phyloP scores from a whole-genome alignment of 2,888 invertebrate genomes.

The Caenorhabditis sinica region DNA sequence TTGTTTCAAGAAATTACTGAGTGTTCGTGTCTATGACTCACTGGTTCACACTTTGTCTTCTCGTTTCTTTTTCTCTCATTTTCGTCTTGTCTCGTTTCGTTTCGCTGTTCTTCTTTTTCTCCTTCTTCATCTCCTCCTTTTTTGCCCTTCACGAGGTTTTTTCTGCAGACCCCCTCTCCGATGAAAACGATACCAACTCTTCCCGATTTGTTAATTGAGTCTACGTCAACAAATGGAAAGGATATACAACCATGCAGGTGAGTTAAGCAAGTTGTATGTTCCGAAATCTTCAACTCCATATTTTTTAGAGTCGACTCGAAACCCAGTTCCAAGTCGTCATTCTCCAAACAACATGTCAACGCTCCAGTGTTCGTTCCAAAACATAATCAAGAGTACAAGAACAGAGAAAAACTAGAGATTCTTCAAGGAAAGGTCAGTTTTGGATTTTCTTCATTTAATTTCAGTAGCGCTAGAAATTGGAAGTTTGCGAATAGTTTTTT shows the following conservation, averaged over 20 bases:
- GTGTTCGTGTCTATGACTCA: neutral
- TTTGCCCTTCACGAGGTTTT: neutral
- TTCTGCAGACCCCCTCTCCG: neutral
- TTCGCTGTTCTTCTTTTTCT: neutral
- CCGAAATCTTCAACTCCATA: neutral
- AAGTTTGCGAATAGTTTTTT: neutral
- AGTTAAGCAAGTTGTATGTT: neutral
- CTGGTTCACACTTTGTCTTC: neutral
- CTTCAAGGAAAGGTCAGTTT: neutral
- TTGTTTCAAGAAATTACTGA: neutral
- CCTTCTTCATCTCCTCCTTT: neutral
- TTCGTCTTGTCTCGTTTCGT: conserved; percentile 14
- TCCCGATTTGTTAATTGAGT: no score
- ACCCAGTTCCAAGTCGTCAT: neutral
- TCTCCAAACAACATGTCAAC: neutral
- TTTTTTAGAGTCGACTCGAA: neutral
- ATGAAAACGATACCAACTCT: neutral
- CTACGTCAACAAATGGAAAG: no score
- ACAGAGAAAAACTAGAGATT: neutral
- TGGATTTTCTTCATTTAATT: no score
- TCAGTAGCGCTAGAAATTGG: no score
- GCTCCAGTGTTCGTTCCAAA: neutral
- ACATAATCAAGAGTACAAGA: neutral
- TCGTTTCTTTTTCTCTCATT: conserved; percentile 4
- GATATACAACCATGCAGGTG: neutral